Conservation (phyloP, 2,113 vertebrate species). For the Boleophthalmus pectinirostris region DNA sequence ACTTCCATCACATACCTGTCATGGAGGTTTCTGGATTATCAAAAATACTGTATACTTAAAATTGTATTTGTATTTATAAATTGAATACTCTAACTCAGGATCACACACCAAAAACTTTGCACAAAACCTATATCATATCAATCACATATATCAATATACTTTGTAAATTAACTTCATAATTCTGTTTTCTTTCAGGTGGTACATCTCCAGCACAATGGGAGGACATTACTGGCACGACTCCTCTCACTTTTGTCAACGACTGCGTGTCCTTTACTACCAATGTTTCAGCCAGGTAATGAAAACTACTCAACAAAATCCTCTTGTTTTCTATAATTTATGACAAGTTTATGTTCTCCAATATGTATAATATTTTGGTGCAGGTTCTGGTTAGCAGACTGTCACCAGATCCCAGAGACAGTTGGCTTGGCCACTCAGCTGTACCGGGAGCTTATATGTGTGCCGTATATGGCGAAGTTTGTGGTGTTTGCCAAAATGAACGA, state of each 20-base stretch:
- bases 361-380: conserved; percentile 52
- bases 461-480: conserved; percentile 99
- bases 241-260: conserved; percentile 90
- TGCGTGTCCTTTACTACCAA: conserved; percentile 98
- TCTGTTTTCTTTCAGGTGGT: conserved; percentile 79
- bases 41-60: too few relatives aligned
- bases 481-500: conserved; percentile 99
- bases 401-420: conserved; percentile 95
- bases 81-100: too few relatives aligned
- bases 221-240: conserved; percentile 98
- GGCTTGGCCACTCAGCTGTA: conserved; percentile 93
- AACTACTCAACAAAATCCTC: neutral
- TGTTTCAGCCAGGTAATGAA: conserved; percentile 84
- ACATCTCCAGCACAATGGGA: conserved; percentile 98
- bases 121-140: too few relatives aligned
- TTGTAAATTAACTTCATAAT: neutral
- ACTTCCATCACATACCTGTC: too few relatives aligned
- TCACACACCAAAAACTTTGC: too few relatives aligned
- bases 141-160: too few relatives aligned
- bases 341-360: neutral
- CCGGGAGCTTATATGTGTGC: conserved; percentile 95
- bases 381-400: conserved; percentile 98
- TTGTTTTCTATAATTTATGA: neutral
- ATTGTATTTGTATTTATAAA: too few relatives aligned
- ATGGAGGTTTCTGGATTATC: too few relatives aligned